phyloP scores from a whole-genome alignment of 2,888 invertebrate genomes.

The Diarsia brunnea region DNA sequence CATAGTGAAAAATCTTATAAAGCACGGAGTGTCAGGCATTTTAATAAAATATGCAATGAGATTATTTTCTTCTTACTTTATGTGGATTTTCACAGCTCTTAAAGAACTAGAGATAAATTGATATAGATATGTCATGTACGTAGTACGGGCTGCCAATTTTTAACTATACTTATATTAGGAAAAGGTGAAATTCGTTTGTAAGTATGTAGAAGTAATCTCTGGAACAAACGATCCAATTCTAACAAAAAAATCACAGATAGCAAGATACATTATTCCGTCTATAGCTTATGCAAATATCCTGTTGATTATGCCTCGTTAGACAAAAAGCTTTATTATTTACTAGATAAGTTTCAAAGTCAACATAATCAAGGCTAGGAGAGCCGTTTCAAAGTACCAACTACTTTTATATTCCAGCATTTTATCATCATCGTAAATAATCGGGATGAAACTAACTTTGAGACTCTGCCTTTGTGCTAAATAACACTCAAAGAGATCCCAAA shows the following conservation, averaged over 20 bases:
- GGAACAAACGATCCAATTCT: no score
- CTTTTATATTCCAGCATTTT: conserved; percentile 5
- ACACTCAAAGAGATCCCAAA: conserved; percentile 3
- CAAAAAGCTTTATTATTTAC: not conserved
- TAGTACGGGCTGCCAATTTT: not conserved
- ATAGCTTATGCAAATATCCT: no score
- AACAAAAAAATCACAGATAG: no score
- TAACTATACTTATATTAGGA: no score
- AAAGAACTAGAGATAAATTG: not conserved
- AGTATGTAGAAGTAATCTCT: no score
- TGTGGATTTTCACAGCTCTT: not conserved
- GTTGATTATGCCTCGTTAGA: not conserved
- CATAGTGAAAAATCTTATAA: conserved; percentile 3
- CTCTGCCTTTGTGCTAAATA: conserved; percentile 4
- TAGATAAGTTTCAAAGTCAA: not conserved
- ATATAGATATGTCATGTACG: not conserved
- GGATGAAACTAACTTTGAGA: not conserved
- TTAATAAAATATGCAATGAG: not conserved
- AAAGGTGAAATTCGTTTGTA: no score
- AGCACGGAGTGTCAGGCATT: conserved; percentile 5
- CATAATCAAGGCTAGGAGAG: not conserved
- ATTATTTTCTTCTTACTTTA: not conserved
- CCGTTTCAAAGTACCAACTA: not conserved
- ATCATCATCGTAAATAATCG: conserved; percentile 12
- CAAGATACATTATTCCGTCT: no score